Base-by-base conservation (phyloP, 2,113 vertebrate species). In the Gnathonemus echidnorhynchus region DNA sequence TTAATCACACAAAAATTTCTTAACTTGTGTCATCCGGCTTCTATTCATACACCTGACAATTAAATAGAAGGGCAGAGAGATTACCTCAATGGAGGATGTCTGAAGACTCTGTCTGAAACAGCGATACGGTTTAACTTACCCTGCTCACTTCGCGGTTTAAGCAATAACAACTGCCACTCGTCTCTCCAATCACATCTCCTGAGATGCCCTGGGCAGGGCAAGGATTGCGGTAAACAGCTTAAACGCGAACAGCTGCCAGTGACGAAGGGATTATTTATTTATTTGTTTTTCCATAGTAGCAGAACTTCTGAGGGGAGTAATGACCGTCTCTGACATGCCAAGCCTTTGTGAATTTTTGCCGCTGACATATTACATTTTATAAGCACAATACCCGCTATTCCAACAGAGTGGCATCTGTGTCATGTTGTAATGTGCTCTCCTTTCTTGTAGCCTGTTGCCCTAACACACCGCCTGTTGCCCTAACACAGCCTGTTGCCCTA, bases 1-100 rank as follows among this genome's bases (percentile, higher is more conserved):
- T 90, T 90, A 50, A 86, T 86, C 89, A 70, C 89, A 86, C 35
- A 80, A 80, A 45, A 70, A 27, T 50, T 10, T 42, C 42, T 83
- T 86, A 86, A 84, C 83, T 62, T 27, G 56, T 86, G 83, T 90
- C 83, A 90, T 24, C 39, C 2, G n/a, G 56, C 27, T 86, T 56
- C 17, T 56, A 86, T 49, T 15, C 56, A 58, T 45, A 66, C 83
- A 85, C 50, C 77, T 85, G 53, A 35, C 80, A 89, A 84, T 89
- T 89, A 89, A 56, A 83, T 35, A 19, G 45, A 52, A 52, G 84
- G 35, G 74, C 2, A 21, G 42, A 70, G 58, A 70, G 42, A 88
- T 31, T 48, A 52, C 46, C 48, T 89, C 66, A 52, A 83, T 49
- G 27, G 46, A 50, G 35, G 49, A n/a, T 49, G 21, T 52, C 70